phyloP scores from a whole-genome alignment of 2,113 vertebrate species.

The Perca schrenkii region DNA sequence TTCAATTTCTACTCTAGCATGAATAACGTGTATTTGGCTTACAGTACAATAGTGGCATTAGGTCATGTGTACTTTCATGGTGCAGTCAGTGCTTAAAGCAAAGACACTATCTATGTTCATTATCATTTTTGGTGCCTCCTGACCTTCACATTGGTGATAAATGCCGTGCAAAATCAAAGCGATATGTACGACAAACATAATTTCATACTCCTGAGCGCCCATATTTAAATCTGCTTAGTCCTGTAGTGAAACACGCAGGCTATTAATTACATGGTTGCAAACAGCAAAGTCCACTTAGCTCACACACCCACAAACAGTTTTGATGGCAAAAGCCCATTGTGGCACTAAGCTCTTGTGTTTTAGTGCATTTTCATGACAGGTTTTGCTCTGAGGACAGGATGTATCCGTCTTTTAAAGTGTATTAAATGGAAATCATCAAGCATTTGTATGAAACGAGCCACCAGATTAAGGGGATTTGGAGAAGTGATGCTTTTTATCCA shows the following conservation, averaged over 20 bases:
- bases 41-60: background rate
- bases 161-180: background rate
- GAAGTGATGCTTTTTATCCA: conserved; percentile 82
- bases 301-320: conserved; percentile 55
- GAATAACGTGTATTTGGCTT: background rate
- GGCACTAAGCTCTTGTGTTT: conserved; percentile 79
- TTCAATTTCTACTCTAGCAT: background rate
- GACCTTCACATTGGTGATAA: background rate
- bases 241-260: conserved; percentile 51
- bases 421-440: conserved; percentile 82
- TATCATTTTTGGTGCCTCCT: background rate
- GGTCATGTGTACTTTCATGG: background rate
- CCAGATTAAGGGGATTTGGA: conserved; percentile 83
- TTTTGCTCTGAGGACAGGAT: conserved; percentile 73
- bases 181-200: background rate
- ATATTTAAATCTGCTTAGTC: conserved; percentile 42
- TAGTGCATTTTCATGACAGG: conserved; percentile 80
- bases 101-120: background rate
- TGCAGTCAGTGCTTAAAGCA: background rate
- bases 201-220: conserved; percentile 54
- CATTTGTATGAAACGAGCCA: conserved; percentile 76
- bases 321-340: conserved; percentile 73
- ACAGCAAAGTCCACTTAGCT: conserved; percentile 59
- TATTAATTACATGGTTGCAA: conserved; percentile 74
- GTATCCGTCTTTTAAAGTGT: conserved; percentile 82